Evolutionary conservation across 2,113 vertebrate species (phyloP), one percentile per base, ranked within the genome.

Genomic region (Trogon surrucura): DNA sequence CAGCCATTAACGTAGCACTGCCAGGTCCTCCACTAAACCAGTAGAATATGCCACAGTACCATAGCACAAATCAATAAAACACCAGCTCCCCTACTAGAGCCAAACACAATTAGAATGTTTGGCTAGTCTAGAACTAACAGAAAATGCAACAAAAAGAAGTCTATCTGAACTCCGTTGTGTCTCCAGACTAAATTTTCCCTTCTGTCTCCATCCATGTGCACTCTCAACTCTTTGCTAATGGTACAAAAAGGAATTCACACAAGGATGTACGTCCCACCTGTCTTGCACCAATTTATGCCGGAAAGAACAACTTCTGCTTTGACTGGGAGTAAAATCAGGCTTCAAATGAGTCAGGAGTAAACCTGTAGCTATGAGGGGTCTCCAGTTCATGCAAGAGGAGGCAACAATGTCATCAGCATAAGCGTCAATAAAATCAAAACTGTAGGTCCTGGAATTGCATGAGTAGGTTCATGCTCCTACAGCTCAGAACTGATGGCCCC

Each of bases 401-500:
- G 48, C 8, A 3, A 2, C 56, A 58, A 20, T 5, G 38, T 27
- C 7, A 34, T 10, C 20, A 53, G 8, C 7, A 10, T 8, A 57
- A 75, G 36, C 29, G 65, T 7, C 36, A 65, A 45, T 27, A 19
- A 53, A 67, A 74, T 19, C n/a, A 75, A 38, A 57, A 70, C 38
- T 41, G 16, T 10, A 25, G 18, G 44, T 48, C 50, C n/a, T 34
- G 51, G 36, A 32, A 9, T 30, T 44, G 21, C 11, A 38, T 5
- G 18, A 17, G 25, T 6, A 57, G 27, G 44, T 61, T 32, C 29
- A 48, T 45, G 20, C 10, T 80, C 44, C 36, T 30, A 21, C 6
- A n/a, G 29, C 12, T 77, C 45, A 32, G n/a, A 80, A 58, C 9
- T 0, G 0, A 41, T 5, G 18, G 8, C 4, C 2, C 44, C 27